Conservation (phyloP, 2,113 vertebrate species). For the Alces alces region DNA sequence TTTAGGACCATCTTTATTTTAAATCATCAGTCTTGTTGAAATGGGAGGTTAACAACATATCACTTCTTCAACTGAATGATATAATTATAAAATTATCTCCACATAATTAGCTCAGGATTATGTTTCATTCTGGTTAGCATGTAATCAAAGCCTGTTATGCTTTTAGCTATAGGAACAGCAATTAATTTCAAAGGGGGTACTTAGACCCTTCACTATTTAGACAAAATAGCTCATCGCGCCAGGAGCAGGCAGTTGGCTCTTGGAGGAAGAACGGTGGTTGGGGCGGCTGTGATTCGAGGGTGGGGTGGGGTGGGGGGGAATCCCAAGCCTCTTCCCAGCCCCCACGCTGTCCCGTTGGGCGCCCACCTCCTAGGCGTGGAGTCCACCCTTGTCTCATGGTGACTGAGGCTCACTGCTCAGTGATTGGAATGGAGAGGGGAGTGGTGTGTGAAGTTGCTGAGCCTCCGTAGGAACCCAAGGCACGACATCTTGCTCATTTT, state of each 20-base stretch:
- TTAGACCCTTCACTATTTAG: constrained; percentile 68
- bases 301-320: not conserved
- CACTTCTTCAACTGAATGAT: constrained; percentile 84
- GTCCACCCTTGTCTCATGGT: not conserved
- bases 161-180: constrained; percentile 84
- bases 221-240: constrained; percentile 40
- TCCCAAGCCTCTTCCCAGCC: not conserved
- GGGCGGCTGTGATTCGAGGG: not conserved
- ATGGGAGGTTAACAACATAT: constrained; percentile 77
- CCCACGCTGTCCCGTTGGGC: fast-evolving
- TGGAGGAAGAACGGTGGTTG: not conserved
- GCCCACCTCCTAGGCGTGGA: not conserved
- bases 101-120: constrained; percentile 88
- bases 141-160: constrained; percentile 87
- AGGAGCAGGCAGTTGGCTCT: not conserved
- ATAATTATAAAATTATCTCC: constrained; percentile 89
- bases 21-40: constrained; percentile 73
- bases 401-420: not conserved
- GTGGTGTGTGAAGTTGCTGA: fast-evolving
- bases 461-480: not conserved
- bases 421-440: fast-evolving
- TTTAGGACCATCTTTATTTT: constrained; percentile 77
- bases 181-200: constrained; percentile 84
- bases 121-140: constrained; percentile 85
- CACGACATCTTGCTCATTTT: not conserved